These are phyloP conservation scores for Myotis vivesi DNA, from an alignment of 2,797 vertebrate species.

Conservation along the genomic window DNA sequence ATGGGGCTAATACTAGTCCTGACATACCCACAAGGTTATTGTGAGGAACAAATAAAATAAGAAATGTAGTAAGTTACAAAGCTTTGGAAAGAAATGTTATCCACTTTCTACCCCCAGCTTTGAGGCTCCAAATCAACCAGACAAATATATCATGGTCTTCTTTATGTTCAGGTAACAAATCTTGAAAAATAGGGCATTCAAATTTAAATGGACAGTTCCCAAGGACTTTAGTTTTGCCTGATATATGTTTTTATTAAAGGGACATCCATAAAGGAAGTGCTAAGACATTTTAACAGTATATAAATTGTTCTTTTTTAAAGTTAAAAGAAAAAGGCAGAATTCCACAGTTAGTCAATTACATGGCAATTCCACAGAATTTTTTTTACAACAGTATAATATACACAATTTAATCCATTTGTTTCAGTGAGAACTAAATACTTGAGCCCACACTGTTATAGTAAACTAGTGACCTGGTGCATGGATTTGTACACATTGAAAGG, in stretches of 20 bases:
- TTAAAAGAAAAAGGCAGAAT: constrained; percentile 4
- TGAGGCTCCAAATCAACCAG: background rate
- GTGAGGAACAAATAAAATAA: constrained; percentile 21
- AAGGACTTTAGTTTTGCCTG: background rate
- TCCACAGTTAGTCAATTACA: background rate
- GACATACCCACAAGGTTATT: background rate
- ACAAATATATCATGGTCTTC: background rate
- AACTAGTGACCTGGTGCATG: background rate
- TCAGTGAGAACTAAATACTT: background rate
- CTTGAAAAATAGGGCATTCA: constrained; percentile 17
- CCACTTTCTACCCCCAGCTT: background rate
- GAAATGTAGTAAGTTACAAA: background rate
- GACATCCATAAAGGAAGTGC: background rate
- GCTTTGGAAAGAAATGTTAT: background rate
- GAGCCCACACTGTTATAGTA: background rate
- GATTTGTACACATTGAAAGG: no score
- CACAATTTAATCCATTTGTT: background rate
- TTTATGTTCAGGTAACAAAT: constrained; percentile 46
- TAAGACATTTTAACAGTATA: background rate
- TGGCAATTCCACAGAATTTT: background rate
- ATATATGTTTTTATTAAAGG: constrained; percentile 30
- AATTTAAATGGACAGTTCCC: constrained; percentile 35
- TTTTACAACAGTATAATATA: background rate
- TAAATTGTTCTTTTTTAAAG: background rate
- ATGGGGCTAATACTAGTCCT: background rate